Evolutionary conservation across 1,140 invertebrate genomes (phyloP).

Genomic region (Pemphigus obesinymphae): DNA sequence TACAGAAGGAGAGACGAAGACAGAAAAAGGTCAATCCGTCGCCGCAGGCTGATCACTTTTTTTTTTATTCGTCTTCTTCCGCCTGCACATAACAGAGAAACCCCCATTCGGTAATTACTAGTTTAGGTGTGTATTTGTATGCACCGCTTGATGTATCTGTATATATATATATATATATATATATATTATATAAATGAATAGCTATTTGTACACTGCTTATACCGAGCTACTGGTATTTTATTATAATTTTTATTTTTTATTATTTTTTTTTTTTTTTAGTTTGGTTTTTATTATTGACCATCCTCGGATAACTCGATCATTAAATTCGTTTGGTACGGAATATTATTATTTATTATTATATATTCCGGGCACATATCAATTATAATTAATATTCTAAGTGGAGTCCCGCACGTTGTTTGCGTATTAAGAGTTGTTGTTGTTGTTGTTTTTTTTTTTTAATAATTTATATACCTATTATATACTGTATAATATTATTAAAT

Average conservation of each 20-base stretch:
- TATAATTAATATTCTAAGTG: neutral
- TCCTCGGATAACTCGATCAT: neutral
- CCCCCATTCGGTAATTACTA: slow-evolving; percentile 20
- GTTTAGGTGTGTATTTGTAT: neutral
- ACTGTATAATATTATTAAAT: neutral
- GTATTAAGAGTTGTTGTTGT: too few species aligned
- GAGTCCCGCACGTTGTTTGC: neutral
- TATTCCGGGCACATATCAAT: slow-evolving; percentile 8
- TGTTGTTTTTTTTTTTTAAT: neutral
- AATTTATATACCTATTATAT: neutral
- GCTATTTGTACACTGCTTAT: neutral
- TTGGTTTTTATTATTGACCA: neutral
- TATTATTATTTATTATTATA: too few species aligned
- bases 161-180: neutral
- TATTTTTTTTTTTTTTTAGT: neutral
- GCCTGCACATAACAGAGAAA: neutral
- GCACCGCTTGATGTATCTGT: neutral
- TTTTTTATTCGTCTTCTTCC: neutral
- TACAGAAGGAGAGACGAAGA: neutral
- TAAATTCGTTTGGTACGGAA: slow-evolving; percentile 5
- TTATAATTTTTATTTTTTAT: neutral
- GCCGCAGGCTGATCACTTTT: neutral
- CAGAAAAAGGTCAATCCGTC: neutral
- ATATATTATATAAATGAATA: neutral
- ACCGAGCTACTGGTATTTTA: slow-evolving; percentile 25